These are phyloP conservation scores for Machimus rusticus DNA, from an alignment of 2,888 invertebrate genomes.

Conservation along the genomic window DNA sequence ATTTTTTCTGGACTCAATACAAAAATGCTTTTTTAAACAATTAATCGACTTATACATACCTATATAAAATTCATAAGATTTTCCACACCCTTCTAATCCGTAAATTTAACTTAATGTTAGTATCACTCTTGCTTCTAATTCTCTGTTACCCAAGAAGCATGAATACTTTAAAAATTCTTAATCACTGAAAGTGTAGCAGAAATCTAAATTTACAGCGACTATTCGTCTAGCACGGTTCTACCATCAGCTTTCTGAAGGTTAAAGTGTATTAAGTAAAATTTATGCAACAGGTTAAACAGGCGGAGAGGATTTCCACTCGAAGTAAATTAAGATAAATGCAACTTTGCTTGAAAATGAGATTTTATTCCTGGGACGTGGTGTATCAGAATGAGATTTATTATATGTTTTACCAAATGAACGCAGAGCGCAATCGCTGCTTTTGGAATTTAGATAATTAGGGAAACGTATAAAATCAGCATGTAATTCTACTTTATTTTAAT, in stretches of 20 bases:
- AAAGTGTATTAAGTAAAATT: neutral
- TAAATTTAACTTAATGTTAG: neutral
- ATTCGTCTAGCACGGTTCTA: neutral
- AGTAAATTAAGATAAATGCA: conserved; percentile 14
- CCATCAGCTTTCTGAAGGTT: neutral
- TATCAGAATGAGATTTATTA: neutral
- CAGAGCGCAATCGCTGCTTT: neutral
- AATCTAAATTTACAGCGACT: neutral
- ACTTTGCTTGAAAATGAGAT: neutral
- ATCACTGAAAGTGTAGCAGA: neutral
- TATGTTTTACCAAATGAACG: neutral
- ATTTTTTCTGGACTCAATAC: neutral
- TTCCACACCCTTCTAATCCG: neutral
- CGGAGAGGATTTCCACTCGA: neutral
- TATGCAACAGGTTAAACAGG: neutral
- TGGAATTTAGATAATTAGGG: neutral
- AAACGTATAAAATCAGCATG: neutral
- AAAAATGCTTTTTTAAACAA: neutral
- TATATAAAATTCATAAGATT: neutral
- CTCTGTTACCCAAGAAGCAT: neutral
- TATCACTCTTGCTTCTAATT: neutral
- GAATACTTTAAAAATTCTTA: neutral
- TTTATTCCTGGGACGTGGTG: neutral
- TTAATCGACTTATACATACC: neutral
- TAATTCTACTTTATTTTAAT: neutral